Percentiles rank a stretch among this genome's conserved stretches.
These are phyloP conservation scores for Silurus lanzhouensis DNA, from an alignment of 2,797 vertebrate genomes.

Conservation along the genomic window DNA sequence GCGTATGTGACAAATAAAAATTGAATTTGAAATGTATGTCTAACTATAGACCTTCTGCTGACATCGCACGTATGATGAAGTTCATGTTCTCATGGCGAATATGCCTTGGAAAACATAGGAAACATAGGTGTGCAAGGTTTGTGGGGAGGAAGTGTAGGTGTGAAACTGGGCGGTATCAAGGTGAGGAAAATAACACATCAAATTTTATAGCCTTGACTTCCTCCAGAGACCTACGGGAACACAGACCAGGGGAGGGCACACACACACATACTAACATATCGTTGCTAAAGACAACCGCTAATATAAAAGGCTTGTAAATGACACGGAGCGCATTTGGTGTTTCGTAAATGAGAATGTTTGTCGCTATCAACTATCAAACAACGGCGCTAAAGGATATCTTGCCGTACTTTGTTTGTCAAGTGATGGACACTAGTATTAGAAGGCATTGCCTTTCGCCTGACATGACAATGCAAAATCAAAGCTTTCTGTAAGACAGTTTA, in stretches of 20 bases:
- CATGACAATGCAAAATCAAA: conserved; percentile 43
- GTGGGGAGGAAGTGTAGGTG: conserved; percentile 69
- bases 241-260: neutral
- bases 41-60: no score
- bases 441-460: conserved; percentile 28
- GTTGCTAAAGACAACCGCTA: neutral
- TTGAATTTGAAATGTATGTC: no score
- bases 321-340: neutral
- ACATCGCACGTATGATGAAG: neutral
- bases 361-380: neutral
- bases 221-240: conserved; percentile 62
- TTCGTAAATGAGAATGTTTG: neutral
- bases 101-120: neutral
- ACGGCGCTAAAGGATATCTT: neutral
- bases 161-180: conserved; percentile 52
- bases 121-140: conserved; percentile 51
- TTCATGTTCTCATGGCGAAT: neutral
- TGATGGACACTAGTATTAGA: neutral
- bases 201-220: conserved; percentile 71
- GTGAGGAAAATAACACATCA: conserved; percentile 67
- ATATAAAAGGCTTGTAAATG: neutral
- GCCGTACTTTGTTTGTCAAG: neutral
- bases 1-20: no score
- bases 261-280: neutral
- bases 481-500: conserved; percentile 36